Evolutionary conservation across 2,113 vertebrate species (phyloP).

Genomic region (Nansenia antarctica): DNA sequence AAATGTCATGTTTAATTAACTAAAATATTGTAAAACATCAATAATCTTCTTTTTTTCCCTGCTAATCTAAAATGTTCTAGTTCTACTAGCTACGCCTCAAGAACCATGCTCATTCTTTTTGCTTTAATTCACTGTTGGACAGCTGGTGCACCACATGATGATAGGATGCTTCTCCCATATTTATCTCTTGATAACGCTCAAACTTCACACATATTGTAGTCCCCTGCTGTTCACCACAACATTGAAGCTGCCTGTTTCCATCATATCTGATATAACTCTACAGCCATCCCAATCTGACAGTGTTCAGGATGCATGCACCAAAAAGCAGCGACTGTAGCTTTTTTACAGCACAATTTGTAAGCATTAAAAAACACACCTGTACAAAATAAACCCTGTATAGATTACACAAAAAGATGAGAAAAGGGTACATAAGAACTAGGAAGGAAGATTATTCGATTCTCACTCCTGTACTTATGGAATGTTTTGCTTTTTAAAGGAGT

Average conservation of each 20-base stretch:
- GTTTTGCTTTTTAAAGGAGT: not conserved
- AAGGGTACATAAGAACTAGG: slow-evolving; percentile 2
- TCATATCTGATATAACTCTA: not conserved
- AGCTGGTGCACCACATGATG: not conserved
- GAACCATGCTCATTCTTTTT: not conserved
- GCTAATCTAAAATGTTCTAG: not conserved
- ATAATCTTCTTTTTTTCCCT: not conserved
- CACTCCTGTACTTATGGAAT: not conserved
- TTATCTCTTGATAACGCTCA: not conserved
- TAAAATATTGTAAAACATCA: not conserved
- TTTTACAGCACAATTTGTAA: slow-evolving; percentile 21
- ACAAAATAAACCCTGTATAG: slow-evolving; percentile 35
- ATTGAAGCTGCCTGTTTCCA: not conserved
- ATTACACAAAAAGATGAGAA: slow-evolving; percentile 17
- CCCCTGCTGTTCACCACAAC: not conserved
- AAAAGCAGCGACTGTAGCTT: slow-evolving; percentile 22
- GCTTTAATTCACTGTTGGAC: not conserved
- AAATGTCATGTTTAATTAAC: not conserved
- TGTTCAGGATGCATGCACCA: slow-evolving; percentile 14
- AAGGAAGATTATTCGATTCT: not conserved
- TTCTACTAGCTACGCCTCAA: not conserved
- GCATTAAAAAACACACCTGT: slow-evolving; percentile 3
- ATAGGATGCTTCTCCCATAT: not conserved
- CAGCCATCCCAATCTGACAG: not conserved
- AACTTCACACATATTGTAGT: too few species aligned